A percentile compares a stretch with the other conserved stretches of the same genome.
Conservation (phyloP, 2,113 vertebrate genomes). For the Lucifuga dentata region DNA sequence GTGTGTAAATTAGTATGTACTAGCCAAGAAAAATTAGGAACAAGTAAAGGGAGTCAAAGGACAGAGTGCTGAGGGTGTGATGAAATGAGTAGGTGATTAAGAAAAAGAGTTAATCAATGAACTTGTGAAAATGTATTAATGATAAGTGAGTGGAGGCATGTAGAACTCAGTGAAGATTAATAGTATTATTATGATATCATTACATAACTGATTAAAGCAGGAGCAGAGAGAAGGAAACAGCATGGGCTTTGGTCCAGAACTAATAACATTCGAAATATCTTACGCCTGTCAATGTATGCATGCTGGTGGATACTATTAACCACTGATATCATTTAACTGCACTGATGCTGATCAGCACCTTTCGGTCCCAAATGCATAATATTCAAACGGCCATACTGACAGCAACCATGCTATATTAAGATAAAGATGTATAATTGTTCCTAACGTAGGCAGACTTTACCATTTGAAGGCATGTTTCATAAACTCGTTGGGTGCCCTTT, state of each 20-base stretch:
- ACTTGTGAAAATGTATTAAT: conserved; percentile 47
- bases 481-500: no score
- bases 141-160: conserved; percentile 29
- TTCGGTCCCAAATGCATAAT: neutral
- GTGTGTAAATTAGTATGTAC: conserved; percentile 50
- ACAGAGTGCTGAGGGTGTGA: conserved; percentile 38
- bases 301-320: neutral
- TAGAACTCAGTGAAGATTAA: conserved; percentile 27
- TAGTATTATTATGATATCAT: conserved; percentile 46
- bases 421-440: no score
- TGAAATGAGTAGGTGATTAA: conserved; percentile 42
- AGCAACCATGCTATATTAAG: neutral
- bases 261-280: conserved; percentile 21
- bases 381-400: neutral
- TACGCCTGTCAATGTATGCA: conserved; percentile 10
- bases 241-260: conserved; percentile 12
- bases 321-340: conserved; percentile 2
- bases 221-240: conserved; percentile 13
- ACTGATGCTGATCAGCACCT: neutral
- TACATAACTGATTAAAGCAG: conserved; percentile 29
- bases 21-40: conserved; percentile 40
- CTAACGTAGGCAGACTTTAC: no score
- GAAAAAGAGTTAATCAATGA: conserved; percentile 57
- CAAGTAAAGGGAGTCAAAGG: conserved; percentile 17
- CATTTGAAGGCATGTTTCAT: no score